Percentiles rank a stretch among this genome's conserved stretches.
Evolutionary conservation across 2,797 vertebrate genomes (phyloP).

Genomic region (Silurus aristotelis): DNA sequence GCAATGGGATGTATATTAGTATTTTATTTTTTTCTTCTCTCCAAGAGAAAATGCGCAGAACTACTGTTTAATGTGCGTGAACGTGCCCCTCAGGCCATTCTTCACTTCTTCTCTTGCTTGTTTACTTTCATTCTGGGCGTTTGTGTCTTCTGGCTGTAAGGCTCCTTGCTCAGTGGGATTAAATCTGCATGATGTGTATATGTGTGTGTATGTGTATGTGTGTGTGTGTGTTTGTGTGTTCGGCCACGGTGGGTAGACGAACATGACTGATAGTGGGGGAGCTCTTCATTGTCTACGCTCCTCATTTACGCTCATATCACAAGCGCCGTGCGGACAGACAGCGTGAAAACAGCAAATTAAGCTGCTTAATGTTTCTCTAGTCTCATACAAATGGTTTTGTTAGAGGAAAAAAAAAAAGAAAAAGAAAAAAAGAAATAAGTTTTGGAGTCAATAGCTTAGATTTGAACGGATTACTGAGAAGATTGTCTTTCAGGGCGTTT

Average conservation of each 20-base stretch:
- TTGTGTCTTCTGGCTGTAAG: slow-evolving; percentile 48
- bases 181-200: slow-evolving; percentile 65
- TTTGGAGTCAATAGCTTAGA: slow-evolving; percentile 66
- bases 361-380: slow-evolving; percentile 64
- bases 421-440: slow-evolving; percentile 47
- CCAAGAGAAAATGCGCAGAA: slow-evolving; percentile 28
- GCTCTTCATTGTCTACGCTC: slow-evolving; percentile 64
- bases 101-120: slow-evolving; percentile 58
- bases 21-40: slow-evolving; percentile 3
- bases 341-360: slow-evolving; percentile 65
- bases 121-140: slow-evolving; percentile 61
- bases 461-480: slow-evolving; percentile 66
- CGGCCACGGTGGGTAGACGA: slow-evolving; percentile 50
- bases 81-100: slow-evolving; percentile 47
- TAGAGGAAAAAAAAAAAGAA: slow-evolving; percentile 49
- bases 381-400: slow-evolving; percentile 66
- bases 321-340: slow-evolving; percentile 56
- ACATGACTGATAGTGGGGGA: slow-evolving; percentile 60
- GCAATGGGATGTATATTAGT: slow-evolving; percentile 8
- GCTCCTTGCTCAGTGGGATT: slow-evolving; percentile 64
- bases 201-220: slow-evolving; percentile 62
- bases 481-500: slow-evolving; percentile 59
- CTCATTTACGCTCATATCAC: slow-evolving; percentile 58
- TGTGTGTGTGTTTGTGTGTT: slow-evolving; percentile 60
- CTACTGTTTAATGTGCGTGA: slow-evolving; percentile 50